Evolutionary conservation across 2,888 invertebrate species (phyloP).

Genomic region (Liposcelis brunnea): DNA sequence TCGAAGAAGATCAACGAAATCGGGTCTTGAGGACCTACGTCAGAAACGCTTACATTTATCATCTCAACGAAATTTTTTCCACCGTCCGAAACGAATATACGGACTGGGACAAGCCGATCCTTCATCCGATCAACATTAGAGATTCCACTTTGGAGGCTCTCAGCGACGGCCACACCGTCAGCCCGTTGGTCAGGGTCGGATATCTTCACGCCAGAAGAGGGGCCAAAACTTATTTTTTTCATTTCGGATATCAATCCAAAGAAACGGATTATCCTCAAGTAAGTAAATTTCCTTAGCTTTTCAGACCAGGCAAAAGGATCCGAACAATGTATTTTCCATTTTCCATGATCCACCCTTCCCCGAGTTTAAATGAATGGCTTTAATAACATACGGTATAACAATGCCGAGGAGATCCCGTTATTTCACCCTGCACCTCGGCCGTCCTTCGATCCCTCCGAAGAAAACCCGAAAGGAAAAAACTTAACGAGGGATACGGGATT

Average conservation of each 20-base stretch:
- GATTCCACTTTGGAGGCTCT: conserved; percentile 73
- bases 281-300: conserved; percentile 19
- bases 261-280: conserved; percentile 66
- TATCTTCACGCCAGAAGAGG: conserved; percentile 62
- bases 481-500: too few species aligned
- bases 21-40: conserved; percentile 55
- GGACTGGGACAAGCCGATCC: conserved; percentile 82
- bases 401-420: too few species aligned
- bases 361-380: background rate
- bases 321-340: too few species aligned
- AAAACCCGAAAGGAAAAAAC: too few species aligned
- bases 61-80: conserved; percentile 87
- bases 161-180: conserved; percentile 82
- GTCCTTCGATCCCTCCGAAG: too few species aligned
- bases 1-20: conserved; percentile 35
- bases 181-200: conserved; percentile 63
- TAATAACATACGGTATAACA: background rate
- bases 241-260: conserved; percentile 71
- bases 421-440: too few species aligned
- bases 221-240: conserved; percentile 70
- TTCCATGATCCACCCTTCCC: conserved; percentile 3
- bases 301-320: background rate
- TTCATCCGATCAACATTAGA: conserved; percentile 69
- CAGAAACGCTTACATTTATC: conserved; percentile 85
- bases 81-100: conserved; percentile 90